These are phyloP conservation scores for Drosophila setosimentum DNA, from an alignment of 2,888 invertebrate species.

Conservation along the genomic window DNA sequence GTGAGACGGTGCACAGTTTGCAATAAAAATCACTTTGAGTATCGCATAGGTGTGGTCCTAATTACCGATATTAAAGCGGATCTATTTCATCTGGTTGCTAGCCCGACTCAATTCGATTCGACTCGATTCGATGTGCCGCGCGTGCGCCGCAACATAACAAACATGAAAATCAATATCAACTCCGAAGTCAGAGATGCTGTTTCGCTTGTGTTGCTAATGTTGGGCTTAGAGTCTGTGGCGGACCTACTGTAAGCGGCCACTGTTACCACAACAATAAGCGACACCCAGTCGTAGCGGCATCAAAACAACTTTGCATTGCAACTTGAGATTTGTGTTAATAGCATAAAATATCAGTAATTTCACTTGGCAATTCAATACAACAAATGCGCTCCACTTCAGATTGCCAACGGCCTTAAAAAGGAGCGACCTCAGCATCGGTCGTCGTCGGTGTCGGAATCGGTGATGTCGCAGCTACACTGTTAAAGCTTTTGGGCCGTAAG, in stretches of 20 bases:
- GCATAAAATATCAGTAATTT: conserved; percentile 84
- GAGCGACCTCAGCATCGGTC: conserved; percentile 40
- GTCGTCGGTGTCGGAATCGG: neutral
- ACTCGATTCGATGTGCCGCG: conserved; percentile 62
- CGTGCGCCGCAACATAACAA: conserved; percentile 39
- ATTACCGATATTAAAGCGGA: conserved; percentile 83
- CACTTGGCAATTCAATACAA: conserved; percentile 74
- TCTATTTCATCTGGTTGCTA: conserved; percentile 75
- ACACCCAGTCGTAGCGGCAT: conserved; percentile 35
- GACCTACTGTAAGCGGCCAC: conserved; percentile 46
- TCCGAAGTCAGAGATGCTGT: conserved; percentile 19
- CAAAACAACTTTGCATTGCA: conserved; percentile 41
- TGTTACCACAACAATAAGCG: conserved; percentile 39
- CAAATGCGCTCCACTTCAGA: conserved; percentile 47
- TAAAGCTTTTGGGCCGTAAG: conserved; percentile 46
- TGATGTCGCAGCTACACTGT: conserved; percentile 33
- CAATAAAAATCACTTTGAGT: conserved; percentile 76
- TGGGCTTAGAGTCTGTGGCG: conserved; percentile 17
- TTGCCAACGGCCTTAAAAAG: conserved; percentile 44
- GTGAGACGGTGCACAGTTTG: conserved; percentile 40
- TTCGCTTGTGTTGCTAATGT: conserved; percentile 4
- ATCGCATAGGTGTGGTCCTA: conserved; percentile 82
- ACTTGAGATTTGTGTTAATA: conserved; percentile 79
- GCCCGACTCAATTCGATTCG: conserved; percentile 27
- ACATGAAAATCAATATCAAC: conserved; percentile 57